Percentiles rank a stretch among this genome's conserved stretches.
phyloP scores from a whole-genome alignment of 2,113 vertebrate genomes.

The Butorides virescens region DNA sequence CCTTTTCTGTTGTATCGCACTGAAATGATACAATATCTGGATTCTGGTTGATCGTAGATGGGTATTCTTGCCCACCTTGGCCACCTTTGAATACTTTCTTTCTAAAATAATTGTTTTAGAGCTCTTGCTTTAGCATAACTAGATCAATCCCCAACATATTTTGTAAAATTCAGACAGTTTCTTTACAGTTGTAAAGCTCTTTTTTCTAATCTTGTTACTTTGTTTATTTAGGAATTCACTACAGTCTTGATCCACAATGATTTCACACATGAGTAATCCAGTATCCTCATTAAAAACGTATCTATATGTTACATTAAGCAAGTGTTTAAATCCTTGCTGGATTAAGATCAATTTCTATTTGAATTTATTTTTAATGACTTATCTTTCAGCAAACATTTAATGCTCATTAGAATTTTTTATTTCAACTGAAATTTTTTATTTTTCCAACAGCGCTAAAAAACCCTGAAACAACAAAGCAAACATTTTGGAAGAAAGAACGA shows the following conservation, averaged over 20 bases:
- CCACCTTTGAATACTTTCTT: not conserved
- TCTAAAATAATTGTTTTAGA: not conserved
- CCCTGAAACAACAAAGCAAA: not conserved
- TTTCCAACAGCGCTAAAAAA: not conserved
- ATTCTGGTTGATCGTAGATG: not conserved
- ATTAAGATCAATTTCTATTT: not conserved
- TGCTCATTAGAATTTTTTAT: not conserved
- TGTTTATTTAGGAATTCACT: not conserved
- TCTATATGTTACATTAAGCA: not conserved
- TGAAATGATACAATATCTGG: not conserved
- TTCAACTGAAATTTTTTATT: not conserved
- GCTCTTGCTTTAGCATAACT: not conserved
- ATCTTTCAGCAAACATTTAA: not conserved
- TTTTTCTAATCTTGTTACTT: not conserved
- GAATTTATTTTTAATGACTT: not conserved
- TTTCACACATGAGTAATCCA: not conserved
- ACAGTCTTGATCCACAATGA: not conserved
- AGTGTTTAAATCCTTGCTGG: not conserved
- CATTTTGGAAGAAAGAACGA: accelerated
- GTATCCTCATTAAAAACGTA: not conserved
- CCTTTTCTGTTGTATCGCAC: not conserved
- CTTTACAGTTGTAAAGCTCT: not conserved
- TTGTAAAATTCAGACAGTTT: not conserved
- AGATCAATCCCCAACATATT: not conserved
- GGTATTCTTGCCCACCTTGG: not conserved